Percentiles rank a stretch among this genome's conserved stretches.
Evolutionary conservation across 2,888 invertebrate species (phyloP).

Genomic region (Caenorhabditis virilis): DNA sequence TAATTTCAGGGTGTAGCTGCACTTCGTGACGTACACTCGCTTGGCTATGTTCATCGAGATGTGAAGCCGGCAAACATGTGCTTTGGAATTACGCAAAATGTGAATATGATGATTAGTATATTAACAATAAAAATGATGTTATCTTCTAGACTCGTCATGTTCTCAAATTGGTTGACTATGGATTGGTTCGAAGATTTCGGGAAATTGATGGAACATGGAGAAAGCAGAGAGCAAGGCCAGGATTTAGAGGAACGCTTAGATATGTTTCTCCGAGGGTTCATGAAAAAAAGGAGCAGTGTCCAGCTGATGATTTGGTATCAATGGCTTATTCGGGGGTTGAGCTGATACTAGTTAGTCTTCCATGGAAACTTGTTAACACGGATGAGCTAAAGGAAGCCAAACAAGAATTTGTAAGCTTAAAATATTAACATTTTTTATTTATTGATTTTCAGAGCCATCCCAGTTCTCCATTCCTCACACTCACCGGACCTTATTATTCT

Average conservation of each 20-base stretch:
- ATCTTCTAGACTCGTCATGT: conserved; percentile 36
- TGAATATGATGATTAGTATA: too few species aligned
- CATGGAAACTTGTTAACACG: conserved; percentile 36
- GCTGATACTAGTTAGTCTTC: conserved; percentile 41
- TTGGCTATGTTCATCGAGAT: conserved; percentile 58
- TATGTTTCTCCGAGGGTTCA: conserved; percentile 57
- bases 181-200: conserved; percentile 47
- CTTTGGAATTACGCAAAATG: conserved; percentile 49
- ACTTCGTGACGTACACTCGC: conserved; percentile 52
- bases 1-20: conserved; percentile 49
- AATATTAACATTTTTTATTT: background rate
- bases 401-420: conserved; percentile 35
- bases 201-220: conserved; percentile 42
- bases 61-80: conserved; percentile 61
- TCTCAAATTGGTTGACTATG: conserved; percentile 47
- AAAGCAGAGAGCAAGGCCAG: conserved; percentile 22
- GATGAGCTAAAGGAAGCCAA: conserved; percentile 45
- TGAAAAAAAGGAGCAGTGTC: conserved; percentile 45
- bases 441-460: conserved; percentile 13
- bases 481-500: conserved; percentile 12
- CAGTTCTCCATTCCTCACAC: conserved; percentile 16
- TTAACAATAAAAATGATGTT: background rate
- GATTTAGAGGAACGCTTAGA: conserved; percentile 58
- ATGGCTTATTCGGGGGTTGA: conserved; percentile 51
- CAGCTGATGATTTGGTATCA: conserved; percentile 48